Evolutionary conservation across 2,888 invertebrate species (phyloP), one percentile per base, ranked within the genome.

Genomic region (Dilophus febrilis): DNA sequence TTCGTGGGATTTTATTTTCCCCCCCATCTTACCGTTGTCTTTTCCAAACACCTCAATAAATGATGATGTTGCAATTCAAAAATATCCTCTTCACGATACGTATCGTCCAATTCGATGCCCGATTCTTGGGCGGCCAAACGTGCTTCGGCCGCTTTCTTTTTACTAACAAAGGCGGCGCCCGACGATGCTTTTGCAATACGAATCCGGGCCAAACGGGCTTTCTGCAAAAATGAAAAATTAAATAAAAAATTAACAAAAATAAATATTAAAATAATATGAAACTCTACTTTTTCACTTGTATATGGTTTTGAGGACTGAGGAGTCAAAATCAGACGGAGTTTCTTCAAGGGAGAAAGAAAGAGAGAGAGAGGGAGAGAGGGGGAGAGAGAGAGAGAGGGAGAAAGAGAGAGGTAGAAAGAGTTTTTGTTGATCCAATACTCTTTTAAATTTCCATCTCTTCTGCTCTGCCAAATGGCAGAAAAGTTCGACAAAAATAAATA

Each of bases 61-160:
- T 98, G 98, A 64, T 98, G 98, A 65, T 98, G 97, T 65, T 98
- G 97, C 64, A 97, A 70, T 62, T 97, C 95, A 67, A 98, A 97
- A 57, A 97, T 92, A 63, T 97, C 95, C 58, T 94, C 92, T 56
- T 92, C 90, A 47, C 85, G 72, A 57, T 75, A 77, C 49, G 77
- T 81, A 47, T 94, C 94, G 53, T 91, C 91, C 51, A 87, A 65
- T 52, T 90, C 87, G 50, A 91, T 77, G 35, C 94, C 92, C 34
- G 87, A 87, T 65, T 88, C 88, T 65, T 86, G 83, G 38, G 91
- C 87, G 40, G 90, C 90, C 53, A 94, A 71, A 35, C 94, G 71
- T 2, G 91, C 94, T 58, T 98, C 97, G 3, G 92, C 92, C 2
- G 95, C 94, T 62, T 95, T 95, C 75, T 98, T 98, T 71, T 95